Evolutionary conservation across 1,140 invertebrate species (phyloP).

Genomic region (Anastrepha obliqua): DNA sequence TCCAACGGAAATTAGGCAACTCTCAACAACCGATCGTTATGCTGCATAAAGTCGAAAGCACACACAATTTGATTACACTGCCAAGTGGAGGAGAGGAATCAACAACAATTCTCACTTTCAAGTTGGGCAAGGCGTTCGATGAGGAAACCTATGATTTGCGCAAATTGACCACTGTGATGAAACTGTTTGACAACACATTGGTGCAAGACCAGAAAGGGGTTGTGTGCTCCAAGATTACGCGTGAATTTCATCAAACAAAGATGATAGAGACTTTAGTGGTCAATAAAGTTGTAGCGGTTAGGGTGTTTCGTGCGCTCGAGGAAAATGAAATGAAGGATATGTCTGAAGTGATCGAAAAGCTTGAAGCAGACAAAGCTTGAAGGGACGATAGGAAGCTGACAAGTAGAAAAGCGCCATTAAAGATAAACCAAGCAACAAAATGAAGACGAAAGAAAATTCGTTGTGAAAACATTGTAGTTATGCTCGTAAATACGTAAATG

Average conservation of each 20-base stretch:
- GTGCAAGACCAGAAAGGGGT: conserved; percentile 15
- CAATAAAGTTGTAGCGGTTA: background rate
- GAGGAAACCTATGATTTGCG: conserved; percentile 31
- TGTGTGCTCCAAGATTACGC: background rate
- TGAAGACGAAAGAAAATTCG: background rate
- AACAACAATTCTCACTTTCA: conserved; percentile 15
- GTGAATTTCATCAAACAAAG: conserved; percentile 16
- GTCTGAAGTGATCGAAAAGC: background rate
- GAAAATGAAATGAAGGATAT: conserved; percentile 6
- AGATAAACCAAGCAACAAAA: too few species aligned
- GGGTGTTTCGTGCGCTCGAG: background rate
- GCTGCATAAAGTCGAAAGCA: conserved; percentile 37
- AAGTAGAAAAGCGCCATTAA: background rate
- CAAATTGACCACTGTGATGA: background rate
- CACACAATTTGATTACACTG: conserved; percentile 16
- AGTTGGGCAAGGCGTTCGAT: conserved; percentile 20
- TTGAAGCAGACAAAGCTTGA: background rate
- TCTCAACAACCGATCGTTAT: background rate
- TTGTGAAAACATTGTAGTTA: too few species aligned
- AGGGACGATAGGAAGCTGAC: background rate
- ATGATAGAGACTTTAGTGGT: conserved; percentile 5
- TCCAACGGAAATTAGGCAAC: conserved; percentile 19
- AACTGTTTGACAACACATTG: conserved; percentile 15
- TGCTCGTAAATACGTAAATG: too few species aligned
- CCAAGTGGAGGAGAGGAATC: background rate